Conservation (phyloP, 2,797 vertebrate genomes). For the Poeciliopsis infans region DNA sequence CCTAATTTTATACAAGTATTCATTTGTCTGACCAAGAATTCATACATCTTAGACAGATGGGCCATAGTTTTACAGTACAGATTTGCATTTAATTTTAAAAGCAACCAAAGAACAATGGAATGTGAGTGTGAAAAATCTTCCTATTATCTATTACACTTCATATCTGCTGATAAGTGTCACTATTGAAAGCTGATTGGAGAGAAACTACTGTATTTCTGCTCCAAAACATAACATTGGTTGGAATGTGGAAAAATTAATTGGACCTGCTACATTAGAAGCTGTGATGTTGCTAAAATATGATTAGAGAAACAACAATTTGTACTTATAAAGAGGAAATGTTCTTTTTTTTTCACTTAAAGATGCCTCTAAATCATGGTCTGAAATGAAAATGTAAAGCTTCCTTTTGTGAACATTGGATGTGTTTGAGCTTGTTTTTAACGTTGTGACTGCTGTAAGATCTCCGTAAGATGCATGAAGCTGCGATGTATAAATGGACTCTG, state of each 20-base stretch:
- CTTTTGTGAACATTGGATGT: neutral
- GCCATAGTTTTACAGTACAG: neutral
- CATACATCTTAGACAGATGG: neutral
- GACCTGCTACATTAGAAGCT: neutral
- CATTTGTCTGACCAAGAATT: neutral
- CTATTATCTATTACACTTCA: neutral
- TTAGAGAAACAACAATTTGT: neutral
- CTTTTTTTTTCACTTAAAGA: neutral
- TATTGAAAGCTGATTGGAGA: neutral
- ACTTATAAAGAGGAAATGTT: neutral
- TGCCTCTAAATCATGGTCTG: neutral
- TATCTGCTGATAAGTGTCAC: neutral
- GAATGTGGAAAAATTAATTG: neutral
- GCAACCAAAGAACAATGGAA: neutral
- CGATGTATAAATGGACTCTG: neutral
- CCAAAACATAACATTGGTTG: neutral
- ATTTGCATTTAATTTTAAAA: neutral
- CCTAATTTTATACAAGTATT: neutral
- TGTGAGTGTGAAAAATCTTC: neutral
- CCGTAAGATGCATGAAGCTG: neutral
- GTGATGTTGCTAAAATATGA: neutral
- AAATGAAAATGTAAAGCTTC: neutral
- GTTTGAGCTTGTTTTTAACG: conserved; percentile 7
- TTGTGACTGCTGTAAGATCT: neutral
- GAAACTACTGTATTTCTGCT: neutral